phyloP scores from a whole-genome alignment of 2,797 vertebrate species.

The Chaetophractus vellerosus region DNA sequence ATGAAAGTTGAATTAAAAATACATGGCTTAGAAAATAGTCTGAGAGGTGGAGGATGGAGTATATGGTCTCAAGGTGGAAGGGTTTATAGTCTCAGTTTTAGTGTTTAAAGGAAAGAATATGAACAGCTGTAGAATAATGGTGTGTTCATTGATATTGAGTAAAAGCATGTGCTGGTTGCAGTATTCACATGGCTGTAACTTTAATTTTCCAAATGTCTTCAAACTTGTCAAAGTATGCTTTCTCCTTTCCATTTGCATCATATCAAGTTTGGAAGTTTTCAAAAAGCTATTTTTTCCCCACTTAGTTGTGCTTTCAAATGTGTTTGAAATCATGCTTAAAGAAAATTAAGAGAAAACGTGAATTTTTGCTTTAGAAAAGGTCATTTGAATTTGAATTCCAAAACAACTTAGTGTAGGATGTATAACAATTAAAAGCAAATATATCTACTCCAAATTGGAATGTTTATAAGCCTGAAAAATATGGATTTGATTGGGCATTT shows the following conservation, averaged over 20 bases:
- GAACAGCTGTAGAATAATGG: neutral
- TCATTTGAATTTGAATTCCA: slow-evolving; percentile 76
- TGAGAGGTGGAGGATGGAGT: neutral
- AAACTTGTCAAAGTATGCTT: slow-evolving; percentile 52
- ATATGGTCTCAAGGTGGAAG: neutral
- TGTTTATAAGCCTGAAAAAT: slow-evolving; percentile 54
- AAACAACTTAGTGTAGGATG: slow-evolving; percentile 56
- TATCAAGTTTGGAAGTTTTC: slow-evolving; percentile 58
- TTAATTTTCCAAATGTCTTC: slow-evolving; percentile 67
- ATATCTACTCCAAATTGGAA: slow-evolving; percentile 8
- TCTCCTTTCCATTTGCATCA: slow-evolving; percentile 16
- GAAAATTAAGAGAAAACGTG: slow-evolving; percentile 73
- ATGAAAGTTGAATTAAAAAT: slow-evolving; percentile 38
- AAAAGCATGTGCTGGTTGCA: neutral
- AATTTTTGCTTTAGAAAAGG: slow-evolving; percentile 61
- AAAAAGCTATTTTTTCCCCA: slow-evolving; percentile 30
- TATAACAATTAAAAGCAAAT: slow-evolving; percentile 54
- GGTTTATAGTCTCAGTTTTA: neutral
- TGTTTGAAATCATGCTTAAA: slow-evolving; percentile 71
- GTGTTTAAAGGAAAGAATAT: slow-evolving; percentile 4
- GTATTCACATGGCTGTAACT: slow-evolving; percentile 42
- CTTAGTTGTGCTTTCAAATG: slow-evolving; percentile 32
- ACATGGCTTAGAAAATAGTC: neutral
- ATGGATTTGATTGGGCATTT: slow-evolving; percentile 51
- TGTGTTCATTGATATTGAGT: slow-evolving; percentile 11